Conservation (phyloP, 2,888 invertebrate genomes). For the Brachypterus glaber region DNA sequence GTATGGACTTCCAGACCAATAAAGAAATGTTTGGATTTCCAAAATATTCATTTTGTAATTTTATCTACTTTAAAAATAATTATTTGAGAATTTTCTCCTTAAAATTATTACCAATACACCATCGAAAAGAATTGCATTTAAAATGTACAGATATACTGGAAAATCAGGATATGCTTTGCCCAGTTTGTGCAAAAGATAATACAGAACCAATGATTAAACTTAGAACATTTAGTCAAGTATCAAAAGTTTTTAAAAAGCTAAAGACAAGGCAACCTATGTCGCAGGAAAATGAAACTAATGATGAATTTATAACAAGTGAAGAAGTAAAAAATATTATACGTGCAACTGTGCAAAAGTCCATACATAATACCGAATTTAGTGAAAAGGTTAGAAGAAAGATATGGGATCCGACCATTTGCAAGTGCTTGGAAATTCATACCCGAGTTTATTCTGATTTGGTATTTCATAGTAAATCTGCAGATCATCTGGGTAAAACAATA, state of each 20-base stretch:
- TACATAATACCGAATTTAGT: background rate
- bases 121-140: slow-evolving; percentile 48
- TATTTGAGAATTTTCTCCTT: slow-evolving; percentile 46
- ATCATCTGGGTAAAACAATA: slow-evolving; percentile 27
- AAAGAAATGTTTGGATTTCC: slow-evolving; percentile 40
- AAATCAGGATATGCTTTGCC: slow-evolving; percentile 44
- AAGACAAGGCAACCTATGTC: background rate
- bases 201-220: slow-evolving; percentile 15
- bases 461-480: slow-evolving; percentile 23
- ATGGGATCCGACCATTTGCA: slow-evolving; percentile 27
- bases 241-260: slow-evolving; percentile 3
- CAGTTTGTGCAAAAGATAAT: slow-evolving; percentile 34
- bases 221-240: slow-evolving; percentile 8
- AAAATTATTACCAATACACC: slow-evolving; percentile 45
- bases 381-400: slow-evolving; percentile 18
- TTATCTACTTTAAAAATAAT: slow-evolving; percentile 47
- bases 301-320: no score
- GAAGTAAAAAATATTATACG: slow-evolving; percentile 3
- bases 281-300: background rate
- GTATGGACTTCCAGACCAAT: slow-evolving; percentile 40
- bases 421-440: slow-evolving; percentile 27
- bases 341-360: slow-evolving; percentile 12
- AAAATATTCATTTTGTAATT: slow-evolving; percentile 48
- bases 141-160: slow-evolving; percentile 45
- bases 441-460: slow-evolving; percentile 23